A percentile compares a stretch with the other conserved stretches of the same genome.
phyloP scores from a whole-genome alignment of 2,113 vertebrate species.

The Nycticebus coucang region DNA sequence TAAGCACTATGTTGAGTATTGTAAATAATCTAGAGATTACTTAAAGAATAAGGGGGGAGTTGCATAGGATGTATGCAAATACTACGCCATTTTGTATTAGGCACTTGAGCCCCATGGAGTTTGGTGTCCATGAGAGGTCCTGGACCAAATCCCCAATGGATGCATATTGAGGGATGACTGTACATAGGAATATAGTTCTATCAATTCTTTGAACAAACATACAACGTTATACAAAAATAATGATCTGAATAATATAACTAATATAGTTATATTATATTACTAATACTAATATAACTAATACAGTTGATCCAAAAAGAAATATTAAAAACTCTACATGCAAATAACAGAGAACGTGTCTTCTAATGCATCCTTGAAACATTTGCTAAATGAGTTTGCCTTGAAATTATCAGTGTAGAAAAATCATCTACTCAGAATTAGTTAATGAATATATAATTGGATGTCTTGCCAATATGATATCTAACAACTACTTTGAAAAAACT shows the following conservation, averaged over 20 bases:
- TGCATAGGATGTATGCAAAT: not conserved
- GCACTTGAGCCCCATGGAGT: not conserved
- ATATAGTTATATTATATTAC: no score
- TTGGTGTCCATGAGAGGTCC: not conserved
- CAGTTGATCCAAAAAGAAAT: conserved; percentile 7
- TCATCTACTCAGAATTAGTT: not conserved
- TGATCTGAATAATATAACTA: not conserved
- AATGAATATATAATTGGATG: not conserved
- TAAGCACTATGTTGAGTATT: not conserved
- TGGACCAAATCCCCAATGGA: not conserved
- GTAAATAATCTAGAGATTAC: not conserved
- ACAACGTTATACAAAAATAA: not conserved
- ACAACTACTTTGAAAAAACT: not conserved
- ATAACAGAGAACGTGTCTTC: not conserved
- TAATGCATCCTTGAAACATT: not conserved
- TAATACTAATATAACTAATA: no score
- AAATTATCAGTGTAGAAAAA: not conserved
- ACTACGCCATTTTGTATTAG: not conserved
- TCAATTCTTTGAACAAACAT: not conserved
- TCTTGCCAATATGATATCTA: not conserved
- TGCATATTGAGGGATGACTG: not conserved
- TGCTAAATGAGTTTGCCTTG: not conserved
- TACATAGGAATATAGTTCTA: not conserved
- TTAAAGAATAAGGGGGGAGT: not conserved
- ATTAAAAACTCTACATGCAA: not conserved